A percentile compares a stretch with the other conserved stretches of the same genome.
Evolutionary conservation across 2,113 vertebrate genomes (phyloP).

Genomic region (Lycocorax pyrrhopterus): DNA sequence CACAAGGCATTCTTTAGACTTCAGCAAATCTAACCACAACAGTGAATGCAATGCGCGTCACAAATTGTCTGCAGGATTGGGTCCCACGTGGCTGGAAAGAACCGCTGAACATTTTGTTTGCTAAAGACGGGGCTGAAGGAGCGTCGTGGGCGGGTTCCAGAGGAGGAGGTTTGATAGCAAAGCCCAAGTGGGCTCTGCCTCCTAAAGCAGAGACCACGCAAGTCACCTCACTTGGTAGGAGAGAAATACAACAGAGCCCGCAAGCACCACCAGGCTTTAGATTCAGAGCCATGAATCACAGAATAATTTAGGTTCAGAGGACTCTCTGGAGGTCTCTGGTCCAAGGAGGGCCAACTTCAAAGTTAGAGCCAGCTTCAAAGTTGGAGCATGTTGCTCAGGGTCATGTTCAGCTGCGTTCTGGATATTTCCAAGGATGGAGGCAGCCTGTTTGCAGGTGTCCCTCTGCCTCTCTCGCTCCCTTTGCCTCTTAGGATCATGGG

Average conservation of each 20-base stretch:
- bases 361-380: conserved; percentile 24
- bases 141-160: accelerated
- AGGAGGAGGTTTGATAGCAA: not conserved
- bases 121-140: not conserved
- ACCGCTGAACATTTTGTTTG: not conserved
- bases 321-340: not conserved
- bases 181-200: not conserved
- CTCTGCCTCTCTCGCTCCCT: not conserved
- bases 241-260: not conserved
- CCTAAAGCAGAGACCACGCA: not conserved
- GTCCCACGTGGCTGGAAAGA: not conserved
- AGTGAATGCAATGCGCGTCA: conserved; percentile 1
- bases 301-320: not conserved
- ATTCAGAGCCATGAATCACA: conserved; percentile 6
- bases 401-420: not conserved
- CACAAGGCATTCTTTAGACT: conserved; percentile 49
- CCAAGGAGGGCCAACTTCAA: conserved; percentile 5
- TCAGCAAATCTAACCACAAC: conserved; percentile 48
- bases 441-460: conserved; percentile 8
- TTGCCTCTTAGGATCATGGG: not conserved
- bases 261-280: not conserved
- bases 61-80: conserved; percentile 37
- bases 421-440: conserved; percentile 12
- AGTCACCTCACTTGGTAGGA: not conserved
- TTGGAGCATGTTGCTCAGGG: not conserved